A percentile compares a stretch with the other conserved stretches of the same genome.
phyloP scores from a whole-genome alignment of 2,113 vertebrate species.

The Baryphthengus martii region DNA sequence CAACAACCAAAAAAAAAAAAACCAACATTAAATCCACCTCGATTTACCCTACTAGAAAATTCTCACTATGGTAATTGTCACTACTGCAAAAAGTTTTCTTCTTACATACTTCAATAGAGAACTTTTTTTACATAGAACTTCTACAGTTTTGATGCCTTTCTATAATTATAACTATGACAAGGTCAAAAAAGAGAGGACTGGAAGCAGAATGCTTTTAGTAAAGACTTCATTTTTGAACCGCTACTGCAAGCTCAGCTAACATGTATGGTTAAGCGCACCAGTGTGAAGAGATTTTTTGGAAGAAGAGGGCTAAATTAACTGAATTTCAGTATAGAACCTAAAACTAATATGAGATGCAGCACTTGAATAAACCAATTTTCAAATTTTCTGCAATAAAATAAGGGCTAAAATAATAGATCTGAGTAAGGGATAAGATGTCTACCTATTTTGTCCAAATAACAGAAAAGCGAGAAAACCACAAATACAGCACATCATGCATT shows the following conservation, averaged over 20 bases:
- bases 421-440: background rate
- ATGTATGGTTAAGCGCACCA: background rate
- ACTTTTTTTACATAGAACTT: background rate
- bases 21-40: background rate
- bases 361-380: background rate
- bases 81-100: background rate
- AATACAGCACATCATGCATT: background rate
- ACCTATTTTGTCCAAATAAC: background rate
- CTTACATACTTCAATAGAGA: background rate
- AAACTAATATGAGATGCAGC: background rate
- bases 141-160: background rate
- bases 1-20: background rate
- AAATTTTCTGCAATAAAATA: background rate
- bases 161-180: background rate
- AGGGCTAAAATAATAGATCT: background rate
- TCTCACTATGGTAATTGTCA: background rate
- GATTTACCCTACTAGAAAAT: background rate
- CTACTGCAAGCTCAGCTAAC: background rate
- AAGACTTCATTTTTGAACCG: background rate
- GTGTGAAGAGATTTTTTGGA: background rate
- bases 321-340: background rate
- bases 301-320: background rate
- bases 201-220: background rate
- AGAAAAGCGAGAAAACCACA: background rate
- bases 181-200: background rate